Percentiles rank a stretch among this genome's conserved stretches.
Conservation (phyloP, 2,888 invertebrate genomes). For the Cheilosia soror region DNA sequence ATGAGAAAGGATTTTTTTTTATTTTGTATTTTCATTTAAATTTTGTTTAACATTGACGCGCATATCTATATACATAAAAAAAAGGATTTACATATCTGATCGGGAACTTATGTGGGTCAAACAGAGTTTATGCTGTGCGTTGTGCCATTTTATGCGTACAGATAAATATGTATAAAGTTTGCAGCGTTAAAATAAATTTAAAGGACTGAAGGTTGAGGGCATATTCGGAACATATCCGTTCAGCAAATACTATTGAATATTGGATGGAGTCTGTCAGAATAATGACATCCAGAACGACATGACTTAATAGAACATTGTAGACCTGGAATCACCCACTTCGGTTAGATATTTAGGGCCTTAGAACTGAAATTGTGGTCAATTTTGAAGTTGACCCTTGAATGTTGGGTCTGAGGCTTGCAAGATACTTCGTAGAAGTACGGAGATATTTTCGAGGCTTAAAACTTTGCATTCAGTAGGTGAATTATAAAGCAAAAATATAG, state of each 20-base stretch:
- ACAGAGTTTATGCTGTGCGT: slow-evolving; percentile 47
- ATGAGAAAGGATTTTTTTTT: slow-evolving; percentile 11
- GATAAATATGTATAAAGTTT: not conserved
- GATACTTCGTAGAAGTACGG: no score
- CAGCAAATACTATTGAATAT: not conserved
- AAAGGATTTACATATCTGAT: slow-evolving; percentile 6
- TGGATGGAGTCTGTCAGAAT: no score
- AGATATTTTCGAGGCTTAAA: no score
- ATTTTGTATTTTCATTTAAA: not conserved
- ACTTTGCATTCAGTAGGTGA: no score
- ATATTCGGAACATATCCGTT: not conserved
- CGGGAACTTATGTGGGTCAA: slow-evolving; percentile 54
- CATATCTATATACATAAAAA: not conserved
- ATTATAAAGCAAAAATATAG: no score
- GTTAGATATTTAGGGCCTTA: no score
- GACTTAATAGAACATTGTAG: no score
- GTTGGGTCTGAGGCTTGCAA: no score
- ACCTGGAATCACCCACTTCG: no score
- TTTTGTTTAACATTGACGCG: not conserved
- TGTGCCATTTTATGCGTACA: slow-evolving; percentile 26
- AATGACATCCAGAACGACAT: no score
- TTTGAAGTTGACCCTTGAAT: no score
- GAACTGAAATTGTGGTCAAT: no score
- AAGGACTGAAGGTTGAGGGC: not conserved
- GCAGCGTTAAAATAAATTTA: not conserved